Evolutionary conservation across 2,797 vertebrate species (phyloP), one percentile per base, ranked within the genome.

Genomic region (Neopelma chrysocephalum): DNA sequence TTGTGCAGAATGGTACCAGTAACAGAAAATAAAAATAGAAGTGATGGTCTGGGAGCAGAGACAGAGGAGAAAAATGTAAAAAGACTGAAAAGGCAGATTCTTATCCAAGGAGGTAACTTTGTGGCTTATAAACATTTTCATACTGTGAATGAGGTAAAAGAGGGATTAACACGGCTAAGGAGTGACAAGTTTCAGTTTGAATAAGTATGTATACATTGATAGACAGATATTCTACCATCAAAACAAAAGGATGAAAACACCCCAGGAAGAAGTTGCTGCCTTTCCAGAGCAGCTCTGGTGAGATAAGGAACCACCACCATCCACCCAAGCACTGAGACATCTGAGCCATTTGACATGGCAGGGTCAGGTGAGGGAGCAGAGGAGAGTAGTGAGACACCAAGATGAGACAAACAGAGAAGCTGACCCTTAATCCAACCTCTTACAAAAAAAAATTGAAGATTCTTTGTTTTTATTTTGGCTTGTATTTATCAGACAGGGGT

Each of bases 221-320:
- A 66, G 43, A 60, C 7, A 75, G 57, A 42, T 27, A 31, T 25
- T 60, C 27, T n/a, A 36, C 53, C 11, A 47, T 14, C 12, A 48
- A 94, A 92, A 62, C 38, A 60, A 42, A 90, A 48, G 47, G 27
- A 56, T 34, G 36, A 57, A 62, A 61, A 38, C 29, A 58, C 3
- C 10, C 14, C 38, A 65, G 54, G 25, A 82, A 45, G 62, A 70
- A 60, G 34, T 3, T 80, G 7, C 17, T 50, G 40, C 40, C 20
- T 66, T 87, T 84, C 31, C 53, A 77, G 53, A 31, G 20, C 18
- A 75, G 18, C n/a, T 77, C 27, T 71, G 20, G 4, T 68, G n/a
- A 34, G 34, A 29, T 21, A 40, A 68, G 40, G 32, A 82, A 2
- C 56, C 56, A 40, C 2, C 48, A n/a, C 5, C 0, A 0, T 25